phyloP scores from a whole-genome alignment of 1,140 invertebrate genomes.

The Drosophila sp. region DNA sequence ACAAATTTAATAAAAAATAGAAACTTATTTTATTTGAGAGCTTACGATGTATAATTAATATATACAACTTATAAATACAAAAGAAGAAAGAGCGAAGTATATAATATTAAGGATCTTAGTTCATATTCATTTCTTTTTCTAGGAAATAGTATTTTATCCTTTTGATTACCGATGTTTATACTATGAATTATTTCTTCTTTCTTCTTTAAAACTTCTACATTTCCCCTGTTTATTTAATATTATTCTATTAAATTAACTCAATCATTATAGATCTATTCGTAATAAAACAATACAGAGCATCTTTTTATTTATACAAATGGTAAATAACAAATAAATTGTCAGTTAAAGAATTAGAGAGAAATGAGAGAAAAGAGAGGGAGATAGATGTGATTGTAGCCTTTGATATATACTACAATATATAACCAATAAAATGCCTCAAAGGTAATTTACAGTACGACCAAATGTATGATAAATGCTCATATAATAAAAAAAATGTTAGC shows the following conservation, averaged over 20 bases:
- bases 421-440: too few species aligned
- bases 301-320: conserved; percentile 3
- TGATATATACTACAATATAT: too few species aligned
- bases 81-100: neutral
- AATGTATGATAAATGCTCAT: conserved; percentile 21
- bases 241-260: neutral
- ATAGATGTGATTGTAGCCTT: neutral
- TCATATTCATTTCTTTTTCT: too few species aligned
- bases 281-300: neutral
- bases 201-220: too few species aligned
- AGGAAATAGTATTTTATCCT: neutral
- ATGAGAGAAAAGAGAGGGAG: neutral
- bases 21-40: conserved; percentile 8
- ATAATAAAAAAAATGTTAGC: conserved; percentile 2
- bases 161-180: too few species aligned
- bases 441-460: too few species aligned
- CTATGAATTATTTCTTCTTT: too few species aligned
- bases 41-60: conserved; percentile 9
- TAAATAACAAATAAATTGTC: too few species aligned
- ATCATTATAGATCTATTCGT: neutral
- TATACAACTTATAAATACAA: conserved; percentile 5
- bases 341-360: neutral
- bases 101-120: too few species aligned
- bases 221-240: neutral
- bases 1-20: conserved; percentile 19